Evolutionary conservation across 1,140 invertebrate genomes (phyloP).

Genomic region (Solenopsis fugax): DNA sequence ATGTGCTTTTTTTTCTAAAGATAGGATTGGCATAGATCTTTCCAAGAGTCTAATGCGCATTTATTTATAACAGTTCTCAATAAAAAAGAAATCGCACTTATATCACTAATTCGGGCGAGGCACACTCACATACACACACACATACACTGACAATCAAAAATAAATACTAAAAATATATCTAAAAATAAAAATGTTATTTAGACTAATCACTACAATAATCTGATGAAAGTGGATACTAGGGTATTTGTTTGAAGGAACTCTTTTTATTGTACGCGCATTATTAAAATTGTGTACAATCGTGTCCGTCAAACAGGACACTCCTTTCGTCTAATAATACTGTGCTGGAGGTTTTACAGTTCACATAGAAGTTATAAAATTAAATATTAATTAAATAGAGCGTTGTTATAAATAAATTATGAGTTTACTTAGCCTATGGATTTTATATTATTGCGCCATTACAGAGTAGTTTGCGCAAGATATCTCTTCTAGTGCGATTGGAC

Average conservation of each 20-base stretch:
- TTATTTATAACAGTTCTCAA: slow-evolving; percentile 59
- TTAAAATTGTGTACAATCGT: slow-evolving; percentile 77
- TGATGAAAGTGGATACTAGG: slow-evolving; percentile 5
- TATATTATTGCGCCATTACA: slow-evolving; percentile 54
- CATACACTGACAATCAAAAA: neutral
- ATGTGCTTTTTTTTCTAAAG: slow-evolving; percentile 49
- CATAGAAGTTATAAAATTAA: slow-evolving; percentile 79
- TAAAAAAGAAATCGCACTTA: slow-evolving; percentile 52
- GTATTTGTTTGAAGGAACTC: slow-evolving; percentile 81
- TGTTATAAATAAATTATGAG: slow-evolving; percentile 84
- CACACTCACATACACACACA: too few species aligned
- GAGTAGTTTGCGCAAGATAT: neutral
- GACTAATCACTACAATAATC: neutral
- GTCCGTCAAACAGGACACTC: slow-evolving; percentile 53
- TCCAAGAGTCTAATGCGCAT: slow-evolving; percentile 46
- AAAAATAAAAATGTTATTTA: neutral
- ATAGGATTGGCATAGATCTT: slow-evolving; percentile 69
- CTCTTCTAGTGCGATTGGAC: slow-evolving; percentile 21
- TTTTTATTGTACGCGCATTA: slow-evolving; percentile 85
- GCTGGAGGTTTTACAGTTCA: slow-evolving; percentile 83
- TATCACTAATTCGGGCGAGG: neutral
- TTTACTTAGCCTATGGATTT: slow-evolving; percentile 75
- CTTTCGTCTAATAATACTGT: slow-evolving; percentile 85
- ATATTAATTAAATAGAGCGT: slow-evolving; percentile 83
- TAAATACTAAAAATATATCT: neutral